A percentile compares a stretch with the other conserved stretches of the same genome.
Conservation (phyloP, 2,888 invertebrate genomes). For the Dicycla oo region DNA sequence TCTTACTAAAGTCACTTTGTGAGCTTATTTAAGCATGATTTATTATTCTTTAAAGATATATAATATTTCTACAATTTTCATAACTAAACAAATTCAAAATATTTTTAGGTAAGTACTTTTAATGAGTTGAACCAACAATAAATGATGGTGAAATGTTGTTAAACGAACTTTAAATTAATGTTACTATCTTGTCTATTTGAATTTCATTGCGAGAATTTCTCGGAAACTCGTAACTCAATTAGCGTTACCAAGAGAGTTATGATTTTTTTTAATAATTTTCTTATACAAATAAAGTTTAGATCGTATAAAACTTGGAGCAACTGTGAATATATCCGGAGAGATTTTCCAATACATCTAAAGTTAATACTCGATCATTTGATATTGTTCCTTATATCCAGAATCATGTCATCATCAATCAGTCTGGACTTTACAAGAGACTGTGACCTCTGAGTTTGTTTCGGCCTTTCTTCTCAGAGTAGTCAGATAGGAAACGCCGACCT, state of each 20-base stretch:
- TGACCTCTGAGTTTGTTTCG: no score
- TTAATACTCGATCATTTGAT: background rate
- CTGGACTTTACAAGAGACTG: no score
- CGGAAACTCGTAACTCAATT: slow-evolving; percentile 26
- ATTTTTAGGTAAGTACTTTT: background rate
- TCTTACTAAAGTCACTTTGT: no score
- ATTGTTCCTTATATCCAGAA: background rate
- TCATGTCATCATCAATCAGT: no score
- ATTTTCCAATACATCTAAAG: background rate
- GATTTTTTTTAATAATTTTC: background rate
- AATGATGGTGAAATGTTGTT: no score
- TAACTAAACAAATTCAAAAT: background rate
- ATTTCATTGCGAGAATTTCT: slow-evolving; percentile 20
- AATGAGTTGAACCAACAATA: no score
- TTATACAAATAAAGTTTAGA: background rate
- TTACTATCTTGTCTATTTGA: slow-evolving; percentile 26
- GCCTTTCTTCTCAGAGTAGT: no score
- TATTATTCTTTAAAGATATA: background rate
- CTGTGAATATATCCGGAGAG: background rate
- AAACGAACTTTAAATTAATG: slow-evolving; percentile 6
- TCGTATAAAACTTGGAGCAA: slow-evolving; percentile 4
- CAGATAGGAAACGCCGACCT: no score
- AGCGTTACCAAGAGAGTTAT: slow-evolving; percentile 6
- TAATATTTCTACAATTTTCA: background rate
- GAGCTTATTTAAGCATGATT: no score